Evolutionary conservation across 1,140 invertebrate genomes (phyloP).

Genomic region (Agrilus planipennis): DNA sequence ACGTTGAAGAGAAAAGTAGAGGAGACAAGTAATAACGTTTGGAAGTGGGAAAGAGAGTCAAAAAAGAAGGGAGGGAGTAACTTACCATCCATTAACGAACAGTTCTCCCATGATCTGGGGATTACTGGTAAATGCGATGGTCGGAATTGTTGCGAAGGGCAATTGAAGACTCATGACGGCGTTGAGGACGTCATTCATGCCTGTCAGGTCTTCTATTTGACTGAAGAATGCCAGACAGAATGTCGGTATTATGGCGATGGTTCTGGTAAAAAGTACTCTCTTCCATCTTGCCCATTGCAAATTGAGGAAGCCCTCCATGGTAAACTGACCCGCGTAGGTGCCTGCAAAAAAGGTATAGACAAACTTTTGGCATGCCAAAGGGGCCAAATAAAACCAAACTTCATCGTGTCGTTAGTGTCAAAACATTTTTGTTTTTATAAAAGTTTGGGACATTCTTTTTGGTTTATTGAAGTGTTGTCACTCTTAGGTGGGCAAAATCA

Average conservation of each 20-base stretch:
- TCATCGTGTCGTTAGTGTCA: no score
- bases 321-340: constrained; percentile 66
- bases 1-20: no score
- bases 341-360: constrained; percentile 15
- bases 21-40: no score
- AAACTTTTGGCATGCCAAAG: no score
- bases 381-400: no score
- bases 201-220: constrained; percentile 63
- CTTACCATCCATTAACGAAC: constrained; percentile 64
- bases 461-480: no score
- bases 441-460: no score
- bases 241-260: constrained; percentile 82
- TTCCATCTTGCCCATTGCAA: constrained; percentile 84
- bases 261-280: constrained; percentile 73
- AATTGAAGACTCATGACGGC: constrained; percentile 80
- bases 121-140: constrained; percentile 80
- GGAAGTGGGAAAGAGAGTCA: no score
- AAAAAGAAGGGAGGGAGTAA: constrained; percentile 9
- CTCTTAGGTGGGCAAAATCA: no score
- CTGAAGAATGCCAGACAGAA: constrained; percentile 67
- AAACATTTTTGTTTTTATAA: no score
- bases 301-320: constrained; percentile 82
- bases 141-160: constrained; percentile 76
- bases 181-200: constrained; percentile 85
- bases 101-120: constrained; percentile 69